Evolutionary conservation across 1,140 invertebrate genomes (phyloP), one percentile per base, ranked within the genome.

Genomic region (Tyrophagus putrescentiae): DNA sequence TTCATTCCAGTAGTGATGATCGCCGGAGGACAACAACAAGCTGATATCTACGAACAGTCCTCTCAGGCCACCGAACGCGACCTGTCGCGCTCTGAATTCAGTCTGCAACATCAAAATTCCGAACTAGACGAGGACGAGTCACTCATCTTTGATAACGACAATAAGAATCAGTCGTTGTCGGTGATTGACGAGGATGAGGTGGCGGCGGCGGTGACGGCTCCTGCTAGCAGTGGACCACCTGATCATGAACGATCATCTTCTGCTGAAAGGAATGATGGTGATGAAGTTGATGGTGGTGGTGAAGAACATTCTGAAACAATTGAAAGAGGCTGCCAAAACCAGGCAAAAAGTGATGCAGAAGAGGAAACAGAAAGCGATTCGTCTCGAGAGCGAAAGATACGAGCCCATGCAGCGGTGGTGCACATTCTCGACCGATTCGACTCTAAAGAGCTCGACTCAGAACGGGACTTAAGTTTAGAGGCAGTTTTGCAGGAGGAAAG

Each of bases 41-140:
- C 18, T 57, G 59, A 57, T 36, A 31, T 48, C 9, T 29, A 5
- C 29, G 57, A 42, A 28, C 60, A 63, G 52, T 60, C 58, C n/a
- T 60, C 58, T 16, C 62, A 63, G 36, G 62, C 62, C 2, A 63
- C 62, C 31, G 62, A 63, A 34, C 34, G 33, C 21, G 62, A 63
- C 52, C 21, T 63, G 18, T 58, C 52, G 29, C n/a, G 39, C 34
- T 63, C 48, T 16, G 52, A 60, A 36, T 63, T 63, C 27, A 42
- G 45, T 23, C 34, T 63, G 7, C 39, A 54, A 31, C 59, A 63
- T 31, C 62, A 63, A 36, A 63, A 48, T 48, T 63, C 62, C 4
- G 60, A 63, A 45, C 53, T 62, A 29, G 36, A 62, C 33, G 62
- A 63, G 29, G 62, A 63, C 21, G 62, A 63, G 25, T 63, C 62